Conservation (phyloP, 2,888 invertebrate species). For the Sphaeridia pumilis region DNA sequence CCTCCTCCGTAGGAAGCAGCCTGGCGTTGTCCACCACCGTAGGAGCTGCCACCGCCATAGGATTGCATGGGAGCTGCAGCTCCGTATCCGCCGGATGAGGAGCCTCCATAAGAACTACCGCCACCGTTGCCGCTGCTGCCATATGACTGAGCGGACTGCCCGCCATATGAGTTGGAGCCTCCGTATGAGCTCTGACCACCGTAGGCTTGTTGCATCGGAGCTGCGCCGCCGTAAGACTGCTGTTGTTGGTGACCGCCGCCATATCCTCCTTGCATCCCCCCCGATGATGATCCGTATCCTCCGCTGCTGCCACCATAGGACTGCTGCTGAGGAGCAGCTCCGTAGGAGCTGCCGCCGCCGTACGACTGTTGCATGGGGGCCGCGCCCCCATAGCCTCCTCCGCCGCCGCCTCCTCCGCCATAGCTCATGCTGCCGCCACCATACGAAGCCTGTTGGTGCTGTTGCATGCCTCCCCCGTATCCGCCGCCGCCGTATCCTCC, state of each 20-base stretch:
- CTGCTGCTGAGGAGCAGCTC: background rate
- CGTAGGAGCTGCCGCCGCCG: background rate
- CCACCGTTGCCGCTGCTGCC: background rate
- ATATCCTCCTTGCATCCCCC: too few species aligned
- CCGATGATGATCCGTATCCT: too few species aligned
- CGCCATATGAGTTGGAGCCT: too few species aligned
- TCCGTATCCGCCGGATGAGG: background rate
- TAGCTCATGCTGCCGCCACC: background rate
- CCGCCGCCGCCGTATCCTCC: background rate
- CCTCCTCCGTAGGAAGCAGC: background rate
- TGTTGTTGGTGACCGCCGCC: slow-evolving; percentile 1
- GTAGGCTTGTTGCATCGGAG: slow-evolving; percentile 1
- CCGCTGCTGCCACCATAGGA: background rate
- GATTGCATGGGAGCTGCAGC: too few species aligned
- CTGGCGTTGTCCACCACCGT: background rate
- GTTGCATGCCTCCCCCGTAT: background rate
- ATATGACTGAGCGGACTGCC: too few species aligned
- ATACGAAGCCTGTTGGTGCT: background rate
- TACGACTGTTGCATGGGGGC: background rate
- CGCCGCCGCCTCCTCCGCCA: background rate
- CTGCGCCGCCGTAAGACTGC: background rate
- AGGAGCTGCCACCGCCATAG: background rate
- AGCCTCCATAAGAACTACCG: background rate
- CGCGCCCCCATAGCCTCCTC: background rate
- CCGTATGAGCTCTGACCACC: too few species aligned